A percentile compares a stretch with the other conserved stretches of the same genome.
These are phyloP conservation scores for Hyposoter didymator DNA, from an alignment of 2,888 invertebrate genomes.

Conservation along the genomic window DNA sequence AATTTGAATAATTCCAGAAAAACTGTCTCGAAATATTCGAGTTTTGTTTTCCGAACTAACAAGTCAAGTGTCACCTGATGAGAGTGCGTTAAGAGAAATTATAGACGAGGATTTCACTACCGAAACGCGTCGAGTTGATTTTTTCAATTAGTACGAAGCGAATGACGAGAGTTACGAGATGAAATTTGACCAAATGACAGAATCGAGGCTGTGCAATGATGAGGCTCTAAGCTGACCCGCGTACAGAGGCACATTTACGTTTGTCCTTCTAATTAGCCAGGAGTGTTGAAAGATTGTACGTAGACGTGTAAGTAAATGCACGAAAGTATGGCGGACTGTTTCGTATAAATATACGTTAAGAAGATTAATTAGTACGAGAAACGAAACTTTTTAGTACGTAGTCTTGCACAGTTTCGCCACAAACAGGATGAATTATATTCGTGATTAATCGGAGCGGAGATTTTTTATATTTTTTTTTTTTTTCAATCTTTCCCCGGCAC, in stretches of 20 bases:
- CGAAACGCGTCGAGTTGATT: slow-evolving; percentile 49
- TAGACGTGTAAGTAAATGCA: neutral
- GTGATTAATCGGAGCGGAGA: slow-evolving; percentile 43
- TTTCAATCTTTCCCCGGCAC: neutral
- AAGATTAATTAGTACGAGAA: slow-evolving; percentile 71
- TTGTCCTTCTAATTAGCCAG: slow-evolving; percentile 68
- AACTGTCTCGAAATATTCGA: neutral
- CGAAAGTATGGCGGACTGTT: slow-evolving; percentile 45
- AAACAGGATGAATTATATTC: slow-evolving; percentile 22
- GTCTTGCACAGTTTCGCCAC: slow-evolving; percentile 19
- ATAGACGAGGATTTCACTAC: slow-evolving; percentile 12
- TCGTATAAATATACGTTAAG: slow-evolving; percentile 55
- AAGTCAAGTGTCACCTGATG: slow-evolving; percentile 19
- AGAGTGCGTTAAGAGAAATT: neutral
- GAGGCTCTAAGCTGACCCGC: slow-evolving; percentile 18
- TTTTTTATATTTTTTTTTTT: slow-evolving; percentile 8
- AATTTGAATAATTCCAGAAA: neutral
- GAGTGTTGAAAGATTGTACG: slow-evolving; percentile 13
- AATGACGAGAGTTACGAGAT: slow-evolving; percentile 50
- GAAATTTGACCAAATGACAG: slow-evolving; percentile 29
- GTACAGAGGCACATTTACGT: slow-evolving; percentile 41
- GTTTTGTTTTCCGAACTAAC: neutral
- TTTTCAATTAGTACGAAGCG: slow-evolving; percentile 51
- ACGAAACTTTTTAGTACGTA: slow-evolving; percentile 36
- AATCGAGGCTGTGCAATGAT: slow-evolving; percentile 24